These are phyloP conservation scores for Calephelis nemesis DNA, from an alignment of 1,140 invertebrate species.

Conservation along the genomic window DNA sequence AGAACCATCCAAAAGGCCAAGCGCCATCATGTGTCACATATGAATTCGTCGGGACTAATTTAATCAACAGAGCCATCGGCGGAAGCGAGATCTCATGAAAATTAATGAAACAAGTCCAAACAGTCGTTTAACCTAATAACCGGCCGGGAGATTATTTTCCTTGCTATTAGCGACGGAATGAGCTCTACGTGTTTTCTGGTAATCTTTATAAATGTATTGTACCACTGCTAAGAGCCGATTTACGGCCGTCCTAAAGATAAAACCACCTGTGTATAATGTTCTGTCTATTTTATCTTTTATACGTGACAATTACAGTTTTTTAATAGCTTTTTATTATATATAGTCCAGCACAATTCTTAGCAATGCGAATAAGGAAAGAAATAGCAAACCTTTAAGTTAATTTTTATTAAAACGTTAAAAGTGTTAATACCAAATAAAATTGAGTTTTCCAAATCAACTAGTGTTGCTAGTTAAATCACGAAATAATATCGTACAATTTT, in stretches of 20 bases:
- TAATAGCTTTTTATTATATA: too few relatives aligned
- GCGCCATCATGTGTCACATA: constrained; percentile 9
- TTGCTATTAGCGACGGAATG: constrained; percentile 29
- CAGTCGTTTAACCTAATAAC: constrained; percentile 36
- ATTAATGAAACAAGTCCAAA: constrained; percentile 33
- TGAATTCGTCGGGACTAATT: constrained; percentile 32
- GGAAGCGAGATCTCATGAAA: constrained; percentile 29
- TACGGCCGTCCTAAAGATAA: background rate
- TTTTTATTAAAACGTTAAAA: too few relatives aligned
- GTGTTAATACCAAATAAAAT: too few relatives aligned
- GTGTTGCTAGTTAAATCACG: too few relatives aligned
- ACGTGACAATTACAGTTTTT: too few relatives aligned
- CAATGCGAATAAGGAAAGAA: too few relatives aligned
- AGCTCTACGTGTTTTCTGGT: constrained; percentile 12
- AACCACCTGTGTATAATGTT: too few relatives aligned
- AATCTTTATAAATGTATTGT: constrained; percentile 4
- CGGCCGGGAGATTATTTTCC: constrained; percentile 35
- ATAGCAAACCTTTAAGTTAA: too few relatives aligned
- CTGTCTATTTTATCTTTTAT: too few relatives aligned
- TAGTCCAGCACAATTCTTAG: too few relatives aligned
- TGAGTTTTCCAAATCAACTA: too few relatives aligned
- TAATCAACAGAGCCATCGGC: constrained; percentile 30
- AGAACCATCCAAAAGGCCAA: background rate
- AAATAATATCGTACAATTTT: too few relatives aligned
- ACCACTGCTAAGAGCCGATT: background rate